A percentile compares a stretch with the other conserved stretches of the same genome.
These are phyloP conservation scores for Bettongia penicillata DNA, from an alignment of 2,113 vertebrate genomes.

Conservation along the genomic window DNA sequence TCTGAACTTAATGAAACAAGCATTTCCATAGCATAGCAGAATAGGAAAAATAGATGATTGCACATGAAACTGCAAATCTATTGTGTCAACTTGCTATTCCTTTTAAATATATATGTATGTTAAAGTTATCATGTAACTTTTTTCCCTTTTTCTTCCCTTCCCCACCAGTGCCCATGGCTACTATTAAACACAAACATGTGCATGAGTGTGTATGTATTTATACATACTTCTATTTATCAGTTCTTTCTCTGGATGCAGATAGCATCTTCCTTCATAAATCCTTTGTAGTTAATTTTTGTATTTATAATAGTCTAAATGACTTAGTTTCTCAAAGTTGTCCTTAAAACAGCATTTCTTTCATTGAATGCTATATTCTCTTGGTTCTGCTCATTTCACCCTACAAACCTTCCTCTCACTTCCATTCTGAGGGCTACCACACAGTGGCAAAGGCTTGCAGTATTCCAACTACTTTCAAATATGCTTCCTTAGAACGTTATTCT, in stretches of 20 bases:
- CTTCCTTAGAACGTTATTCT: background rate
- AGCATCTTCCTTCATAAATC: background rate
- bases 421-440: fast-evolving
- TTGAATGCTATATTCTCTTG: background rate
- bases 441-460: background rate
- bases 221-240: background rate
- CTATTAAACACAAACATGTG: background rate
- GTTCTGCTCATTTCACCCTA: background rate
- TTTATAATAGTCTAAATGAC: background rate
- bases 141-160: background rate
- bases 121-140: too few relatives aligned
- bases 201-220: background rate
- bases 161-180: background rate
- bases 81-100: too few relatives aligned
- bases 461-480: background rate
- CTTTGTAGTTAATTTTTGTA: background rate
- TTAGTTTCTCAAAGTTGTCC: background rate
- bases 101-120: too few relatives aligned
- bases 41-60: too few relatives aligned
- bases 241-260: background rate
- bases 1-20: too few relatives aligned
- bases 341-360: background rate
- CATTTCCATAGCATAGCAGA: too few relatives aligned
- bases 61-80: too few relatives aligned
- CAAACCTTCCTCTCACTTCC: background rate